A percentile compares a stretch with the other conserved stretches of the same genome.
These are phyloP conservation scores for Zaprionus bogoriensis DNA, from an alignment of 2,888 invertebrate genomes.

Conservation along the genomic window DNA sequence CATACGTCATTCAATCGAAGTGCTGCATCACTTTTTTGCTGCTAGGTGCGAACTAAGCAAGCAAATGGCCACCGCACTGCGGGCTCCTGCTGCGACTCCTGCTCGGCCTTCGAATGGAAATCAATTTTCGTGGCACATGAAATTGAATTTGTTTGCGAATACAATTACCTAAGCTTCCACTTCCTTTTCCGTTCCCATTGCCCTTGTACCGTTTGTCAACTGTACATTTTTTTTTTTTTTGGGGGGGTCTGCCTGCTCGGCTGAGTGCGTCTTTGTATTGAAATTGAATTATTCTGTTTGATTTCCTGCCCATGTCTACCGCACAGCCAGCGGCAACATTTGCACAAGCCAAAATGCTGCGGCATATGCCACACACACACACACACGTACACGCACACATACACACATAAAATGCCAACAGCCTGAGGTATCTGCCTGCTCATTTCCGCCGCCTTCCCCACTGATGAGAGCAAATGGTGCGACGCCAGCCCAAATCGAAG, in stretches of 20 bases:
- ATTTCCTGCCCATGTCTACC: constrained; percentile 66
- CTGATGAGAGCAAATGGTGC: constrained; percentile 39
- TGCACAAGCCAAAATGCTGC: constrained; percentile 60
- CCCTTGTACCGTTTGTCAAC: constrained; percentile 27
- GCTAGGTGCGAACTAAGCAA: constrained; percentile 15
- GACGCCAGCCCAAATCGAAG: constrained; percentile 55
- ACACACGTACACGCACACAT: constrained; percentile 10
- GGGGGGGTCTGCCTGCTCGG: constrained; percentile 11
- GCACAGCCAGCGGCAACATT: constrained; percentile 49
- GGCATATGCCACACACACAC: constrained; percentile 53
- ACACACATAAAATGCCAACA: constrained; percentile 37
- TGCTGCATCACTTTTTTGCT: not conserved
- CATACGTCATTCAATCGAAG: not conserved
- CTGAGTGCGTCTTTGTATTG: constrained; percentile 67
- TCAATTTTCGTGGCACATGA: constrained; percentile 71
- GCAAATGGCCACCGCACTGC: constrained; percentile 14
- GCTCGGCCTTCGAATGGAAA: constrained; percentile 55
- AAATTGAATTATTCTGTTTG: constrained; percentile 80
- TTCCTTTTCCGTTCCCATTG: constrained; percentile 37
- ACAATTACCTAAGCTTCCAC: constrained; percentile 78
- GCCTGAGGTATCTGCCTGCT: constrained; percentile 50
- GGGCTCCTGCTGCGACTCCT: constrained; percentile 21
- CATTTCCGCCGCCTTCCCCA: constrained; percentile 53
- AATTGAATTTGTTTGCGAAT: constrained; percentile 77
- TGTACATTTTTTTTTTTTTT: constrained; percentile 38